phyloP scores from a whole-genome alignment of 2,113 vertebrate genomes.

The Columba livia region DNA sequence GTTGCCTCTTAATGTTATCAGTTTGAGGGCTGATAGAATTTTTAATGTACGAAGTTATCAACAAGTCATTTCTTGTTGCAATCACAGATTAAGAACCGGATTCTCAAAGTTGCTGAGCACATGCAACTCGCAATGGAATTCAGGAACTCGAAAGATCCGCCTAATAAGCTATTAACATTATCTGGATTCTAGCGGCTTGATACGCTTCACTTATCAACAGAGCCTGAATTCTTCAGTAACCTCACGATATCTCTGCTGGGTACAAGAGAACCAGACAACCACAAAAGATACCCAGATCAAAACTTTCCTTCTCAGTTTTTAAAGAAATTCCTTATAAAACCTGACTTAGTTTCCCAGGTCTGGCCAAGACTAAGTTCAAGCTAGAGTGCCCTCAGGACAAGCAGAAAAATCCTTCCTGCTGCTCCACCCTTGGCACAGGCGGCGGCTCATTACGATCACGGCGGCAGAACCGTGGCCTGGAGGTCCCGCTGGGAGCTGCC shows the following conservation, averaged over 20 bases:
- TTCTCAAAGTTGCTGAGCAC: background rate
- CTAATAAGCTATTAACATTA: background rate
- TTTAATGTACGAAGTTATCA: slow-evolving; percentile 34
- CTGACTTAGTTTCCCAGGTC: background rate
- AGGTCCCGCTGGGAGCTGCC: background rate
- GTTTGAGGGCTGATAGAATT: background rate
- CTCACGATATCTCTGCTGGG: background rate
- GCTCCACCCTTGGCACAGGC: background rate
- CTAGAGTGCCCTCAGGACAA: background rate
- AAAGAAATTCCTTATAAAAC: background rate
- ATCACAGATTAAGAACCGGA: background rate
- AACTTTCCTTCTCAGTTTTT: background rate
- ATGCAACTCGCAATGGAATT: background rate
- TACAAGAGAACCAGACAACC: background rate
- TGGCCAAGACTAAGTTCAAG: background rate
- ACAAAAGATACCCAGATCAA: background rate
- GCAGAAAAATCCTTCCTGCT: background rate
- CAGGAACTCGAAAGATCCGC: background rate
- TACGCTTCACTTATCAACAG: background rate
- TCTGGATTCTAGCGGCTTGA: background rate
- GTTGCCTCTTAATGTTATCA: background rate
- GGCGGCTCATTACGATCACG: background rate
- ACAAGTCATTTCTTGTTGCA: slow-evolving; percentile 33
- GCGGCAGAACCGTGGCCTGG: background rate
- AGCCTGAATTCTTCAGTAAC: background rate